Evolutionary conservation across 2,888 invertebrate species (phyloP).

Genomic region (Gryllus longicercus): DNA sequence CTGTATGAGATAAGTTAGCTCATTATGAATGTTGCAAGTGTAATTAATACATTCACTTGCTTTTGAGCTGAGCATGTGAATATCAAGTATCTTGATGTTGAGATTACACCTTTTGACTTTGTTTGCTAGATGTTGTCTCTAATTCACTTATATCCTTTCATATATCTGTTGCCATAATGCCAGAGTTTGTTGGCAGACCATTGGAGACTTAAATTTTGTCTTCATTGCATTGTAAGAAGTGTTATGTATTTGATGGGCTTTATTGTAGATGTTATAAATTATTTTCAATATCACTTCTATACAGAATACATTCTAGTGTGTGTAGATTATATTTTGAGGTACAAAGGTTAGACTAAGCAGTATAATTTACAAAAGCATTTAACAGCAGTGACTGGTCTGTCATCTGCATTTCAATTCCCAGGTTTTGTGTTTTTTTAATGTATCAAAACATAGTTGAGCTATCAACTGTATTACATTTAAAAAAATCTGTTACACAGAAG

Average conservation of each 20-base stretch:
- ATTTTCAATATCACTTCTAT: conserved; percentile 19
- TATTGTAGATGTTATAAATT: conserved; percentile 23
- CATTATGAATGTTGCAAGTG: no score
- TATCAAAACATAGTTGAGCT: no score
- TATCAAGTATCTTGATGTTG: neutral
- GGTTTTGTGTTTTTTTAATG: neutral
- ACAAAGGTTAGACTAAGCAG: conserved; percentile 28
- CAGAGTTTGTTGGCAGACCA: neutral
- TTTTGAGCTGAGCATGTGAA: neutral
- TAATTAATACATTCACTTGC: no score
- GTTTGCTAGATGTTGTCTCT: neutral
- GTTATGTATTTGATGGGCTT: neutral
- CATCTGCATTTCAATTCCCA: neutral
- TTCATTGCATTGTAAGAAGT: neutral
- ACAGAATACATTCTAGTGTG: conserved; percentile 21
- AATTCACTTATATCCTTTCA: neutral
- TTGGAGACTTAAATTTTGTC: neutral
- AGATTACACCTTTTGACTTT: neutral
- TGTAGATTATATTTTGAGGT: conserved; percentile 32
- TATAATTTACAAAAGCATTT: conserved; percentile 27
- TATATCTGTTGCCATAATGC: neutral
- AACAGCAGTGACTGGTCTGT: conserved; percentile 5
- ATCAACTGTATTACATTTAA: no score
- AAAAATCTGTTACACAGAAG: neutral
- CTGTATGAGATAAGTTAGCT: no score